A percentile compares a stretch with the other conserved stretches of the same genome.
Conservation (phyloP, 2,113 vertebrate species). For the Callocephalon fimbriatum region DNA sequence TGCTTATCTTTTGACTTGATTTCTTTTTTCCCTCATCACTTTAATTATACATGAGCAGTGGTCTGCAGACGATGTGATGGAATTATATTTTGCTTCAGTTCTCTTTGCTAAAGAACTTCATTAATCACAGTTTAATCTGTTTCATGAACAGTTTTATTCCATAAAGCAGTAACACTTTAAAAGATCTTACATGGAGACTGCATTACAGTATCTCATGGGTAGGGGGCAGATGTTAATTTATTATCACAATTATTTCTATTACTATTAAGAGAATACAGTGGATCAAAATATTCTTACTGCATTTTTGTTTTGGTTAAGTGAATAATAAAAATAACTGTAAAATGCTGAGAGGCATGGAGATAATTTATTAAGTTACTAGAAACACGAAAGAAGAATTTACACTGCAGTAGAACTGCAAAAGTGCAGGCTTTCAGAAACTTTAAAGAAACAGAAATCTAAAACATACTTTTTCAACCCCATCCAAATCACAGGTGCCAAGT, state of each 20-base stretch:
- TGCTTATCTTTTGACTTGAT: background rate
- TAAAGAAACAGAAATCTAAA: conserved; percentile 5
- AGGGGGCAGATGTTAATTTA: background rate
- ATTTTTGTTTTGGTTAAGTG: background rate
- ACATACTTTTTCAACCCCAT: background rate
- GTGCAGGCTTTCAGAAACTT: background rate
- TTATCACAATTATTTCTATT: background rate
- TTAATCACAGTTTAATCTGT: background rate
- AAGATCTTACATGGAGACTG: background rate
- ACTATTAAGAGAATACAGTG: conserved; percentile 12
- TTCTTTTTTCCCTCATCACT: background rate
- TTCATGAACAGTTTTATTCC: background rate
- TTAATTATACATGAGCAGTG: background rate
- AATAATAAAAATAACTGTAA: background rate
- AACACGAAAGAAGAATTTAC: background rate
- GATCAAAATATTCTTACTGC: background rate
- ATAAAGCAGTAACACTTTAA: background rate
- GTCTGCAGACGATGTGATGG: background rate
- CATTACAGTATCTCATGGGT: conserved; percentile 42
- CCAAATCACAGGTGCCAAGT: background rate
- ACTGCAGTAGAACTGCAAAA: background rate
- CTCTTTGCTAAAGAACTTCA: background rate
- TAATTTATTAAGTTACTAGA: background rate
- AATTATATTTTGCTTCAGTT: background rate
- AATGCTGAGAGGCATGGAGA: background rate